Evolutionary conservation across 1,140 invertebrate species (phyloP), one percentile per base, ranked within the genome.

Genomic region (Pseudobourletiella spinata): DNA sequence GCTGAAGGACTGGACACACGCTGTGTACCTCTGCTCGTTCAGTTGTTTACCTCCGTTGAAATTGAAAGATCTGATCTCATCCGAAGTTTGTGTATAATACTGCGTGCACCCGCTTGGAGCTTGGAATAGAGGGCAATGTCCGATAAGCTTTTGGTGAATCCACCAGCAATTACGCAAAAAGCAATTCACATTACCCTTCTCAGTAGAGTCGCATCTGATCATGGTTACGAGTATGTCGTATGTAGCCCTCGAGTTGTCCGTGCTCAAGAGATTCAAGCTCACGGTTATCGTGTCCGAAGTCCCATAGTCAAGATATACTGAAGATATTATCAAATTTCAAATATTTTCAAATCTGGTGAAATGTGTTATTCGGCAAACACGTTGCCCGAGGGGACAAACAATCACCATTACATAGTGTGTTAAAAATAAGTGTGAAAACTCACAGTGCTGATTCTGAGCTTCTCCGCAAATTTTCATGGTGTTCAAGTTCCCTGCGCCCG

Each of bases 221-320:
- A 57, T 57, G 35, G 55, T 57, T 6, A 57, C 35, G 6, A 57
- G 30, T 16, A 57, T 20, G 55, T 57, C 55, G 20, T 57, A 25
- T 4, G 3, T 57, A 16, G 55, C 44, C 11, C 22, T 48, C 8
- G 8, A 11, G 8, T 8, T 8, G 24, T 16, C 30, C 25, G 28
- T 54, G 20, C 30, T 54, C 14, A 54, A 18, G 4, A 54, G 14
- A 24, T 54, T 24, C 51, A 54, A 26, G 20, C 24, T 54, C 15
- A 54, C 24, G 6, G 11, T 54, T n/a, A 54, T 30, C 3, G 30
- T 8, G 25, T 54, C 51, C 51, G 51, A 54, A 3, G 24, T 3
- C 8, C 51, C 51, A 20, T 54, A 54, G 30, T 54, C 8, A 14
- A 54, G 24, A 54, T 54, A 54, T 8, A 54, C 51, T 54, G 24